Conservation (phyloP, 2,113 vertebrate species). For the Choloepus hoffmanni region DNA sequence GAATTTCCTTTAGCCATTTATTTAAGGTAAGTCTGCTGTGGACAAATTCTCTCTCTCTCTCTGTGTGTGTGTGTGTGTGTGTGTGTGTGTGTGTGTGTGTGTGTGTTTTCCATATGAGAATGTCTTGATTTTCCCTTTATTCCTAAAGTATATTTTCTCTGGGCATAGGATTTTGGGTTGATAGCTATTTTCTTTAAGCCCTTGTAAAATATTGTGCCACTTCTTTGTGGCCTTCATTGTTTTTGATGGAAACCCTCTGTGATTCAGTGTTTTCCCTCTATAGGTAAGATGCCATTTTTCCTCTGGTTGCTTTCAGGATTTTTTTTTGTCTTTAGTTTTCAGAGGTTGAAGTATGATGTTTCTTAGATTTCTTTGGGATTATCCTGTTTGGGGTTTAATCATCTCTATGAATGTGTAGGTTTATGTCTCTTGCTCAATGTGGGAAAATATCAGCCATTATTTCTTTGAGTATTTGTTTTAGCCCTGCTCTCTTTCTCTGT, state of each 20-base stretch:
- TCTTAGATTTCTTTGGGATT: background rate
- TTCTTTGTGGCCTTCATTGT: background rate
- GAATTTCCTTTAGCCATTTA: background rate
- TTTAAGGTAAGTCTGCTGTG: background rate
- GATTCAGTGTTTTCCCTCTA: background rate
- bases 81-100: too few relatives aligned
- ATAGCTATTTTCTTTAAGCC: background rate
- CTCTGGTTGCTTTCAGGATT: background rate
- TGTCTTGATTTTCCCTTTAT: background rate
- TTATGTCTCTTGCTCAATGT: background rate
- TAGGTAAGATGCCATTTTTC: background rate
- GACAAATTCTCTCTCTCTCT: too few relatives aligned
- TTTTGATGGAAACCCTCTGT: background rate
- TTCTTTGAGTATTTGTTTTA: too few relatives aligned
- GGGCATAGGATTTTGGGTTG: background rate
- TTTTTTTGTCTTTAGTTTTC: background rate
- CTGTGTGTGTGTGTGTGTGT: too few relatives aligned
- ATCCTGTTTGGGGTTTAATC: background rate
- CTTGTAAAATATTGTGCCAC: background rate
- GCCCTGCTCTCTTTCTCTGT: rapidly evolving
- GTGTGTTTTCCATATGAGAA: background rate
- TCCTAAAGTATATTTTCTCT: background rate
- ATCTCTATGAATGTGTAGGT: background rate
- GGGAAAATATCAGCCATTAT: too few relatives aligned
- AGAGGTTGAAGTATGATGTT: background rate